phyloP scores from a whole-genome alignment of 2,888 invertebrate genomes.

The Cybosia mesomella region DNA sequence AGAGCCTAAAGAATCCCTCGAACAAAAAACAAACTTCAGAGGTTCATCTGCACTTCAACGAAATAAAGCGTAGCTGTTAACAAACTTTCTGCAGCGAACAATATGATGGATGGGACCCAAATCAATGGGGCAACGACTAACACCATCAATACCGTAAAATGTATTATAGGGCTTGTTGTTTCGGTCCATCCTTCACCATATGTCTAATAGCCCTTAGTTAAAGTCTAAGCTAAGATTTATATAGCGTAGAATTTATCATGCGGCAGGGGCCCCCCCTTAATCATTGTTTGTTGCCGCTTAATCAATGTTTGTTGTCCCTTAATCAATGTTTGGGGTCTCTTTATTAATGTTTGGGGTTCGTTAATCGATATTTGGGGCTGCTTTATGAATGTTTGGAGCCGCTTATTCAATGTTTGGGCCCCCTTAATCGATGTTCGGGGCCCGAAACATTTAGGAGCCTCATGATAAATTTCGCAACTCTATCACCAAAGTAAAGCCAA shows the following conservation, averaged over 20 bases:
- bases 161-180: neutral
- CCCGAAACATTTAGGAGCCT: neutral
- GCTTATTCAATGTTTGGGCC: no score
- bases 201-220: neutral
- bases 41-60: conserved; percentile 31
- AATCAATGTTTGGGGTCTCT: no score
- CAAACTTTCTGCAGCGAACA: no score
- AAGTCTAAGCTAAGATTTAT: neutral
- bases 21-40: conserved; percentile 36
- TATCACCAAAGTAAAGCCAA: neutral
- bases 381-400: no score
- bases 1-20: conserved; percentile 41
- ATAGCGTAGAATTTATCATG: neutral
- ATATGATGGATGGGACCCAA: neutral
- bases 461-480: neutral
- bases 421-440: neutral
- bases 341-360: no score
- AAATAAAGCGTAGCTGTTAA: conserved; percentile 40
- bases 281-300: no score
- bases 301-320: no score
- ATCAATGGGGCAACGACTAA: neutral
- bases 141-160: neutral
- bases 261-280: no score
- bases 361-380: no score
- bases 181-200: neutral